Evolutionary conservation across 2,113 vertebrate genomes (phyloP), one percentile per base, ranked within the genome.

Genomic region (Cyphomyrus plagiostoma): DNA sequence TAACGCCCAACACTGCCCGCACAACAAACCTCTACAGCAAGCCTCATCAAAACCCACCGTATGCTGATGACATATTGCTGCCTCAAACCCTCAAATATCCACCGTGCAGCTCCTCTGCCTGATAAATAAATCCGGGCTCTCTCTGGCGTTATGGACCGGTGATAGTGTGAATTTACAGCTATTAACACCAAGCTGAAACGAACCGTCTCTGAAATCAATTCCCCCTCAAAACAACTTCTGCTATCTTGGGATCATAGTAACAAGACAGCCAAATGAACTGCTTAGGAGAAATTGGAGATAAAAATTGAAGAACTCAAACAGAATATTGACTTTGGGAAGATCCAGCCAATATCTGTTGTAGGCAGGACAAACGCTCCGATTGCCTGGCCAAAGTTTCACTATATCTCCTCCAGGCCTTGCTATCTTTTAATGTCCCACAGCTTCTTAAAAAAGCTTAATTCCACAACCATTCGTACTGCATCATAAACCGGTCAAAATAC

Each of bases 181-280:
- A 39, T 80, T 80, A 39, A 80, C 74, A 35, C 30, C 74, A 39
- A 39, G 35, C 74, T 7, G 74, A 42, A 80, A 42, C 15, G 30
- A 80, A 80, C 74, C 30, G 74, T 42, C 35, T 80, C 74, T 42
- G 74, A 80, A 80, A 80, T 80, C 74, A 80, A 80, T 80, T 80
- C 74, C 35, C 56, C 74, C 30, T 80, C 35, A 35, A 80, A 80
- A 80, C 74, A 80, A 39, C 62, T 70, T 70, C 62, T 70, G 62
- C 62, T 70, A 70, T 70, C 62, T 70, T 30, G 62, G 62, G 62
- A 80, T 80, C 74, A 80, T 80, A 42, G 74, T 80, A 80, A 80
- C 74, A 80, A 80, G 74, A 80, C 30, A 80, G 35, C 74, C 35
- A 80, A 80, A 80, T 80, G 74, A 80, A 80, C 74, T 80, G 74